Evolutionary conservation across 2,888 invertebrate genomes (phyloP), one percentile per base, ranked within the genome.

Genomic region (Glaucopsyche alexis): DNA sequence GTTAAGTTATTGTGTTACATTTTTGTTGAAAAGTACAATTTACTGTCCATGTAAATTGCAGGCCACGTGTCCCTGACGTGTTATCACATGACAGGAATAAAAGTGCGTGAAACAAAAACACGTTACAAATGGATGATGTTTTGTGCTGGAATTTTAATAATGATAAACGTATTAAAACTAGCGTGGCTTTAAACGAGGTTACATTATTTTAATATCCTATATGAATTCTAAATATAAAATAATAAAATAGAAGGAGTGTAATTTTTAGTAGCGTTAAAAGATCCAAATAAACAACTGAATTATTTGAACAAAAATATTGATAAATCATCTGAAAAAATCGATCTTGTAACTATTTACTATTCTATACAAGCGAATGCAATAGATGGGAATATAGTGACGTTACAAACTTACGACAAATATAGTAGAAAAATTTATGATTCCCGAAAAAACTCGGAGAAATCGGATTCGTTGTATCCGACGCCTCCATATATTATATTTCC

Each of bases 401-500:
- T 60, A 38, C 29, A 60, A 60, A 60, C 60, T 66, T 66, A 66
- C 42, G 9, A 42, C 40, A 66, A 69, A 47, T 49, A 69, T 69
- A 69, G 69, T 29, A 67, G 29, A 49, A 29, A 29, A 69, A 49
- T 47, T 67, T 49, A 69, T 47, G 69, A 69, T 47, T 14, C 49
- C 14, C 29, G 64, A 66, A 49, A 69, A 47, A 69, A 69, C 11
- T 49, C n/a, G 47, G 14, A 49, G 69, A 19, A 69, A 69, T 69
- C 47, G 14, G 47, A 69, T 29, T 69, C 45, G 42, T 67, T 69
- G 69, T 69, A 69, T 69, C 83, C 85, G 85, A 90, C 81, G 79
- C 84, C 83, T 83, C 82, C 83, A 82, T 87, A 86, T 85, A 88
- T 91, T 90, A 90, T 88, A 85, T 91, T 92, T 91, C 92, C 86